phyloP scores from a whole-genome alignment of 2,888 invertebrate genomes.

The Mythimna ferrago region DNA sequence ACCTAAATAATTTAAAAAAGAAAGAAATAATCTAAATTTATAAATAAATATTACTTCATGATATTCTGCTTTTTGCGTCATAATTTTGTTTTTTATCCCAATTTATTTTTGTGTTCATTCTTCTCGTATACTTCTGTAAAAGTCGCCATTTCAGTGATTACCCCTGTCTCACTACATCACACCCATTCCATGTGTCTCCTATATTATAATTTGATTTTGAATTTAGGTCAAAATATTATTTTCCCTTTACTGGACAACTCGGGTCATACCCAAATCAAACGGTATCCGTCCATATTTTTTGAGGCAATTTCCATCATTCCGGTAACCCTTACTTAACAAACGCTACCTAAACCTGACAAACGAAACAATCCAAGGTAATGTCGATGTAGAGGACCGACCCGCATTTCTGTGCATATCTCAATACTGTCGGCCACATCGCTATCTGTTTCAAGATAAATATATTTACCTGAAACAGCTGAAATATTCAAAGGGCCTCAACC shows the following conservation, averaged over 20 bases:
- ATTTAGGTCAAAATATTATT: too few species aligned
- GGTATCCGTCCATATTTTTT: not conserved
- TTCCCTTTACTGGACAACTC: not conserved
- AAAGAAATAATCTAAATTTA: too few species aligned
- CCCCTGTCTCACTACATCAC: too few species aligned
- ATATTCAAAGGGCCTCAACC: slow-evolving; percentile 75
- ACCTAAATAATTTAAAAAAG: too few species aligned
- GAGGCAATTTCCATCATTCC: not conserved
- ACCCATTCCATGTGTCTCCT: too few species aligned
- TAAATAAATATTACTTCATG: too few species aligned
- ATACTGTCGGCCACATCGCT: slow-evolving; percentile 40
- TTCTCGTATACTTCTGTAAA: too few species aligned
- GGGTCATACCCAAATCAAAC: not conserved
- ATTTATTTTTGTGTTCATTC: too few species aligned
- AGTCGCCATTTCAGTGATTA: too few species aligned
- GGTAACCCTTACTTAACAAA: slow-evolving; percentile 21
- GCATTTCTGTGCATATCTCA: slow-evolving; percentile 55
- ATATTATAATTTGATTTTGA: not conserved
- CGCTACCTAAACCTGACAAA: slow-evolving; percentile 13
- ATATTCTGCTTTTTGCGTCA: too few species aligned
- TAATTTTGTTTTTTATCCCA: too few species aligned
- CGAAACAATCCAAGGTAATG: slow-evolving; percentile 40
- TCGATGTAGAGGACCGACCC: slow-evolving; percentile 50
- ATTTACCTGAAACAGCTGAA: slow-evolving; percentile 67
- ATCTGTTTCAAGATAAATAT: slow-evolving; percentile 56